Base-by-base conservation (phyloP, 2,888 invertebrate genomes). In the Drosophila sordidapex region DNA sequence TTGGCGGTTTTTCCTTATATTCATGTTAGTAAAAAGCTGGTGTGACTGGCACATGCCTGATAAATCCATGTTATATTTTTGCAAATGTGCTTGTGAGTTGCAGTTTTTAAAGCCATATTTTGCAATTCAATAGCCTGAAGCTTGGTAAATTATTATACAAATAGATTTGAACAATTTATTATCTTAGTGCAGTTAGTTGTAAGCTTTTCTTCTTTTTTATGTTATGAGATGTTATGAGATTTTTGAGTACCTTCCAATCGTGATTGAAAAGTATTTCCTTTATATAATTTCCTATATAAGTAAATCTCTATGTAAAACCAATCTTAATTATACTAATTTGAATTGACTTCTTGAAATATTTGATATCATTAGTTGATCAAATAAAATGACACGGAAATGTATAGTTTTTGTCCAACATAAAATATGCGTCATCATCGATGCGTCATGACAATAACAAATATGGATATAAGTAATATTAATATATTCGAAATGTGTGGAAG, bases 321-420 rank as follows among this genome's bases (percentile, higher is more conserved):
- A 13, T 25, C 15, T 7, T 18, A 46, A 4, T 7, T 4, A 4
- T 8, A 46, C 15, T 25, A 25, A 46, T 46, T 25, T 15, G 4
- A 15, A 4, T 2, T 7, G 13, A 46, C 21, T 13, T 2, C 21
- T 46, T 21, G 7, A 35, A 52, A 51, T 52, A 53, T 53, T 4
- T 67, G 58, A 21, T 43, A 36, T 54, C 54, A 54, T 21, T 29
- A 29, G 21, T 52, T 48, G 31, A 25, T 52, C 35, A 60, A 46
- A 27, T 29, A 7, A 2, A 58, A 46, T 65, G 58, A 70, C 76
- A 66, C 56, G 49, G 31, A 56, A 58, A 29, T 21, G 21, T 15
- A 5, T 31, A 3, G 60, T 63, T 74, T 68, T 54, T 70, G 25
- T 62, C 25, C n/a, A 29, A 56, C 46, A 58, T 59, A 57, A 60